These are phyloP conservation scores for Tiliacea aurago DNA, from an alignment of 2,888 invertebrate species.

Conservation along the genomic window DNA sequence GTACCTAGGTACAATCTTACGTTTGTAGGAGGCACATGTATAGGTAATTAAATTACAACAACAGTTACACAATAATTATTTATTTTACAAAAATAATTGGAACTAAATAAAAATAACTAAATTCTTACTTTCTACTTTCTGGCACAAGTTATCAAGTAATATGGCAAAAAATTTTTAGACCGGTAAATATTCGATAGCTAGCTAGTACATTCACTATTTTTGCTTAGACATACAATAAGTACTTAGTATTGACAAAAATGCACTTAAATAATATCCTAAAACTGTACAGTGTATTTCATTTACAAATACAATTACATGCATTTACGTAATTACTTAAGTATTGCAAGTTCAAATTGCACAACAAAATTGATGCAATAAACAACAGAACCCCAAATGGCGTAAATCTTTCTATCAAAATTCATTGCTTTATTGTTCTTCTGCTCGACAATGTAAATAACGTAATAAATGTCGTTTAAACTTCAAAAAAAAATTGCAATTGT, in stretches of 20 bases:
- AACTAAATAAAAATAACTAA: slow-evolving; percentile 45
- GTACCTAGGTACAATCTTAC: not conserved
- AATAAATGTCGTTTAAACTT: not conserved
- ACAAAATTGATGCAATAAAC: not conserved
- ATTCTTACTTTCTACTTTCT: slow-evolving; percentile 53
- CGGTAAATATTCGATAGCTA: not conserved
- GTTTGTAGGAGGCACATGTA: not conserved
- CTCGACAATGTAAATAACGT: not conserved
- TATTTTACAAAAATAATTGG: slow-evolving; percentile 69
- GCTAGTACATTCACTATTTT: slow-evolving; percentile 15
- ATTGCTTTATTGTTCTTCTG: not conserved
- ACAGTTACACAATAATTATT: slow-evolving; percentile 39
- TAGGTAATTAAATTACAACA: slow-evolving; percentile 18
- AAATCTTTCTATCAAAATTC: not conserved
- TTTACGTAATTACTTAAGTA: not conserved
- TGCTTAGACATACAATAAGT: not conserved
- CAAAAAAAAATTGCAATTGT: not conserved
- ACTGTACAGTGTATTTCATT: slow-evolving; percentile 55
- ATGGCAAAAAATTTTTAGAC: slow-evolving; percentile 45
- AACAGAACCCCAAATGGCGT: not conserved
- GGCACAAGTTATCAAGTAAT: slow-evolving; percentile 55
- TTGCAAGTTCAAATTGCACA: not conserved
- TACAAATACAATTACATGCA: slow-evolving; percentile 26
- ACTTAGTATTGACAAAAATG: slow-evolving; percentile 28
- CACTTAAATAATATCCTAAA: slow-evolving; percentile 63